Base-by-base conservation (phyloP, 2,113 vertebrate genomes). In the Plestiodon gilberti region DNA sequence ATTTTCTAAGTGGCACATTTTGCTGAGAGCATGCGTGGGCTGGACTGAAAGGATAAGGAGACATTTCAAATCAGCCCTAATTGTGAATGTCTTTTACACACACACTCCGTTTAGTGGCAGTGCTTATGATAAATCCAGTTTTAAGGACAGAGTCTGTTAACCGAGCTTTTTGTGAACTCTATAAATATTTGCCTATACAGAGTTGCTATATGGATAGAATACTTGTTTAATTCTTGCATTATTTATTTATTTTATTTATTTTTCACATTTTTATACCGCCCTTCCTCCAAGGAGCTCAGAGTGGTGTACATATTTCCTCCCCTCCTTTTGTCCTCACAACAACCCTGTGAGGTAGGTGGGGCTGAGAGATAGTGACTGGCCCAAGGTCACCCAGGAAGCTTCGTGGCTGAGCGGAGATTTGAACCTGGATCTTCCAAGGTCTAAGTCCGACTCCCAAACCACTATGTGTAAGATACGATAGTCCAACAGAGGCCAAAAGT, bases 21-120 rank as follows among this genome's bases (percentile, higher is more conserved):
- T 96, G 95, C 95, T 96, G 95, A 93, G 94, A 95, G 89, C 95
- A 95, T 95, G 94, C 96, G 96, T 96, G 95, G 95, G 95, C 95
- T 93, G 91, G 69, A 28, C 92, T 88, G 92, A 96, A 93, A 71
- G 15, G 90, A 91, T 89, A 93, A 95, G 95, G 94, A 86, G 90
- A 93, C 91, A 93, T 94, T 96, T 96, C 96, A 96, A 30, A 96
- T 96, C 94, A 95, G 84, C 93, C 55, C 0, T 4, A 81, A 81
- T 92, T 96, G 95, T 96, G 96, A 94, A 96, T 96, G 95, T 94
- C 93, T 96, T 79, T 35, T 74, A 59, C 4, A 70, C 33, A 59
- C 5, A 33, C 17, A 40, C 25, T 90, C 93, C 93, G 92, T 93
- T 96, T 93, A 93, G 91, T 95, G 93, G 91, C 6, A 33, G 90